Percentiles rank a stretch among this genome's conserved stretches.
phyloP scores from a whole-genome alignment of 2,113 vertebrate genomes.

The Myrmecobius fasciatus region DNA sequence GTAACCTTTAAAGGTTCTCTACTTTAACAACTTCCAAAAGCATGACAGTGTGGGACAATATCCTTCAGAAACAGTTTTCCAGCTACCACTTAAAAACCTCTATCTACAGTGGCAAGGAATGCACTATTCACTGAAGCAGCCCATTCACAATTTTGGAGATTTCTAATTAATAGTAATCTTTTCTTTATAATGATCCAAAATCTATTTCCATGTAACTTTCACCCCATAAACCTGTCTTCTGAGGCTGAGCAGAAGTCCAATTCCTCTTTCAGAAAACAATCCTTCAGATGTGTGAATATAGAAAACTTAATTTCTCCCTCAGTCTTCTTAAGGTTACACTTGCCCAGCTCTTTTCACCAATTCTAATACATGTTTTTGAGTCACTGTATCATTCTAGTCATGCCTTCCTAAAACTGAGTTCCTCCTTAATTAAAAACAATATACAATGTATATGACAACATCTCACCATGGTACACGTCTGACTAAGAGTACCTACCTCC shows the following conservation, averaged over 20 bases:
- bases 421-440: neutral
- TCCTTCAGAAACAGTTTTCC: neutral
- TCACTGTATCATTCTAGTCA: too few relatives aligned
- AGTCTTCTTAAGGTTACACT: neutral
- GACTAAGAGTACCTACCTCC: neutral
- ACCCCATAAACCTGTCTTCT: neutral
- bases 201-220: neutral
- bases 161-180: neutral
- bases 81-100: neutral
- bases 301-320: neutral
- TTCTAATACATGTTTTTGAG: neutral
- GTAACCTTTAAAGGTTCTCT: neutral
- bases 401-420: neutral
- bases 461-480: neutral
- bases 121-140: neutral
- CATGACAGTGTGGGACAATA: neutral
- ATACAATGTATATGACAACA: neutral
- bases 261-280: neutral
- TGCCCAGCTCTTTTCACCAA: neutral
- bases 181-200: neutral
- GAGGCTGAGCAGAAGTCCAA: neutral
- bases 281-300: neutral
- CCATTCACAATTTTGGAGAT: neutral
- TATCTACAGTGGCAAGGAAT: neutral
- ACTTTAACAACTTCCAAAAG: neutral